A percentile compares a stretch with the other conserved stretches of the same genome.
Evolutionary conservation across 2,888 invertebrate genomes (phyloP).

Genomic region (Magallana nippona): DNA sequence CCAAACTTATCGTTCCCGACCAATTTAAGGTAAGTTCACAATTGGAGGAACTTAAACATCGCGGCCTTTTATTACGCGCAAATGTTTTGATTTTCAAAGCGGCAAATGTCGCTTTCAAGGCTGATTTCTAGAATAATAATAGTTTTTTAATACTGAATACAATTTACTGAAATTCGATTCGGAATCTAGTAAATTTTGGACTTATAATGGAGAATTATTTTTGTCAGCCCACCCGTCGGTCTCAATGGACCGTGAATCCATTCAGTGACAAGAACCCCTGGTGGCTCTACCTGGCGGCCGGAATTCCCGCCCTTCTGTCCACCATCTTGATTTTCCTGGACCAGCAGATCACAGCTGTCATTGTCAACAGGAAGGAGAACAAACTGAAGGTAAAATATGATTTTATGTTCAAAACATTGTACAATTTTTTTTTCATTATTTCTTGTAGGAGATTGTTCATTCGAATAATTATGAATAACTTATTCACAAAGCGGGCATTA

Average conservation of each 20-base stretch:
- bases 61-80: no score
- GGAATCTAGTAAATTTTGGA: no score
- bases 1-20: constrained; percentile 91
- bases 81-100: no score
- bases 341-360: constrained; percentile 99
- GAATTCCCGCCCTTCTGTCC: constrained; percentile 93
- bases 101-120: no score
- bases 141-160: no score
- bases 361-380: constrained; percentile 98
- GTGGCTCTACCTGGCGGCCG: constrained; percentile 90
- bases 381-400: constrained; percentile 82
- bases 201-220: neutral
- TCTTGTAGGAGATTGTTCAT: no score
- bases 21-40: constrained; percentile 62
- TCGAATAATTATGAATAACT: no score
- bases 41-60: no score
- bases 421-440: neutral
- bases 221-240: constrained; percentile 66
- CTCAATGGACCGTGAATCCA: constrained; percentile 75
- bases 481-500: no score
- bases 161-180: no score
- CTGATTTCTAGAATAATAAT: no score
- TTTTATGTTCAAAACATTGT: no score
- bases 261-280: constrained; percentile 82
- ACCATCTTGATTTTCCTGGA: constrained; percentile 99